phyloP scores from a whole-genome alignment of 2,113 vertebrate species.

The Lamprotornis superbus region DNA sequence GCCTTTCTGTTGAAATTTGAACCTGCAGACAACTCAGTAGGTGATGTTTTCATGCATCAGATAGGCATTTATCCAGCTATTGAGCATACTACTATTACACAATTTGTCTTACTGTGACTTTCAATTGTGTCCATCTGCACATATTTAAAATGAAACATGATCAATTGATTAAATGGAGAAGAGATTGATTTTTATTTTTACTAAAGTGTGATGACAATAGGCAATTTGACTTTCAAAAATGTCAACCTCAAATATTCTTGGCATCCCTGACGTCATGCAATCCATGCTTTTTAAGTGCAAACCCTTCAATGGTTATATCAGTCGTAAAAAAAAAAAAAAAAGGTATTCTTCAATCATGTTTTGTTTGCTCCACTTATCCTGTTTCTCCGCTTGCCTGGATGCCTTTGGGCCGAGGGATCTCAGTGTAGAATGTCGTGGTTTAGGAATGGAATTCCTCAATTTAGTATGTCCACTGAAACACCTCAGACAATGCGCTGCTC shows the following conservation, averaged over 20 bases:
- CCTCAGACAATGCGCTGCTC: fast-evolving
- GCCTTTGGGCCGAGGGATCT: background rate
- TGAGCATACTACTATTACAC: background rate
- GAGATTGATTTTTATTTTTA: background rate
- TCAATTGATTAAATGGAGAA: background rate
- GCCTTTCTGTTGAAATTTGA: background rate
- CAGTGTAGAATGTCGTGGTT: background rate
- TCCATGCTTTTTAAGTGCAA: background rate
- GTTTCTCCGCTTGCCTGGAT: background rate
- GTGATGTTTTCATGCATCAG: background rate
- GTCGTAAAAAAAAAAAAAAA: background rate
- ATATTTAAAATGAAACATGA: background rate
- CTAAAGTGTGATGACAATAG: background rate
- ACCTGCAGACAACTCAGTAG: background rate
- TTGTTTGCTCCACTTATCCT: background rate
- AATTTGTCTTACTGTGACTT: background rate
- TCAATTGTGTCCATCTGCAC: background rate
- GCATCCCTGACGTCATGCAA: fast-evolving
- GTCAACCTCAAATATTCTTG: background rate
- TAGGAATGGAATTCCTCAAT: background rate
- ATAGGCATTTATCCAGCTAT: background rate
- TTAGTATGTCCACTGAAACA: background rate
- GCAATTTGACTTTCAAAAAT: background rate
- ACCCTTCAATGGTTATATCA: background rate
- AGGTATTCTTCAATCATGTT: background rate